Conservation (phyloP, 2,888 invertebrate species). For the Limnephilus marmoratus region DNA sequence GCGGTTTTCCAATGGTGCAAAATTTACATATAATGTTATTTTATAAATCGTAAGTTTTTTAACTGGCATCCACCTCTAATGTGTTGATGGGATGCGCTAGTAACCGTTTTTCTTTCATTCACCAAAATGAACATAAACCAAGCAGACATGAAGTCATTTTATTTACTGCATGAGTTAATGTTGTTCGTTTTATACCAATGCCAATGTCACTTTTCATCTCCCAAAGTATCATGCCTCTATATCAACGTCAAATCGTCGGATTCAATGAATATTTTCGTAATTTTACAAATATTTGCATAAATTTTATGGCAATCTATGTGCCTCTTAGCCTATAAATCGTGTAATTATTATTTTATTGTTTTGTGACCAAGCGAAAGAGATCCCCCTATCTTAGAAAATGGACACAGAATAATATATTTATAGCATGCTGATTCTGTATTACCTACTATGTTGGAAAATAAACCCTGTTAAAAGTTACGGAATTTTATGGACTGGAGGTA, state of each 20-base stretch:
- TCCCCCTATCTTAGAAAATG: neutral
- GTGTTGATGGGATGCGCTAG: neutral
- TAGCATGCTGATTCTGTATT: neutral
- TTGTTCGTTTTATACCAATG: neutral
- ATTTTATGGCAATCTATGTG: neutral
- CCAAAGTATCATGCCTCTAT: neutral
- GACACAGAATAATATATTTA: neutral
- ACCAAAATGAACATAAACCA: too few species aligned
- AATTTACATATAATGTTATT: too few species aligned
- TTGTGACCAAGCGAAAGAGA: neutral
- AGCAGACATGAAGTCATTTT: neutral
- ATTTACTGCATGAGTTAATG: neutral
- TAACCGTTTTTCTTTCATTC: too few species aligned
- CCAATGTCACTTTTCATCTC: neutral
- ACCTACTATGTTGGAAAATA: neutral
- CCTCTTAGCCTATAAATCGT: neutral
- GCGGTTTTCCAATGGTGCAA: too few species aligned
- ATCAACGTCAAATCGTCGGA: neutral
- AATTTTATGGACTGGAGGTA: neutral
- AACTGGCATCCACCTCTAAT: too few species aligned
- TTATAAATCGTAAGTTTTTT: too few species aligned
- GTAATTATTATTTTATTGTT: conserved; percentile 4
- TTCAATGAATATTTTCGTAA: neutral
- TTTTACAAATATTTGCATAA: neutral
- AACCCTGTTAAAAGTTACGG: neutral